Evolutionary conservation across 2,797 vertebrate genomes (phyloP).

Genomic region (Dendrocincla tyrannina): DNA sequence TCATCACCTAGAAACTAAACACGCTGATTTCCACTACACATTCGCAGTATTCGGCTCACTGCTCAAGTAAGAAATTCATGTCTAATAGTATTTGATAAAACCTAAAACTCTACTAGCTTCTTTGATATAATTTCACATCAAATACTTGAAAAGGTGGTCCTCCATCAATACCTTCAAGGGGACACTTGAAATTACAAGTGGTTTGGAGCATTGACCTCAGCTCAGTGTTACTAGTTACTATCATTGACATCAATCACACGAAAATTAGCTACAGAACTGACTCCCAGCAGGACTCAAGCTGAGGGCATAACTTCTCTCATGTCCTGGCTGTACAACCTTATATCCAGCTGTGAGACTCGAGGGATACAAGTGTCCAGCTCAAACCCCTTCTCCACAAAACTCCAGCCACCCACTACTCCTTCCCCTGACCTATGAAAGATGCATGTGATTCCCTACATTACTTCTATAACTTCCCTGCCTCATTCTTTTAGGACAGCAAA

Average conservation of each 20-base stretch:
- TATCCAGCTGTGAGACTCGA: neutral
- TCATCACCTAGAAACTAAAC: neutral
- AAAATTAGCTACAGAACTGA: neutral
- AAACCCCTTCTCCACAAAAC: neutral
- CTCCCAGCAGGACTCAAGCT: neutral
- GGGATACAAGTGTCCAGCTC: neutral
- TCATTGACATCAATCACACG: neutral
- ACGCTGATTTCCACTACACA: neutral
- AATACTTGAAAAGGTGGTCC: neutral
- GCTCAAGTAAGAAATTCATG: neutral
- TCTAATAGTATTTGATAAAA: neutral
- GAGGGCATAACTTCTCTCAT: neutral
- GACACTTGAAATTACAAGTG: neutral
- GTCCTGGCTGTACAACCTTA: neutral
- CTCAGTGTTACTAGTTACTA: neutral
- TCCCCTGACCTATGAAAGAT: neutral
- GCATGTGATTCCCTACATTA: rapidly evolving
- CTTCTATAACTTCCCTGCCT: neutral
- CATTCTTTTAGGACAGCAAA: neutral
- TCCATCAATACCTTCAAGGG: neutral
- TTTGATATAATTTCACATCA: neutral
- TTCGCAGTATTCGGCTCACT: neutral
- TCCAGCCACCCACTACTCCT: neutral
- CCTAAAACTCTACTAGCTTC: neutral
- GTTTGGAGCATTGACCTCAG: neutral